Base-by-base conservation (phyloP, 2,797 vertebrate species). In the Rhyacichthys aspro region DNA sequence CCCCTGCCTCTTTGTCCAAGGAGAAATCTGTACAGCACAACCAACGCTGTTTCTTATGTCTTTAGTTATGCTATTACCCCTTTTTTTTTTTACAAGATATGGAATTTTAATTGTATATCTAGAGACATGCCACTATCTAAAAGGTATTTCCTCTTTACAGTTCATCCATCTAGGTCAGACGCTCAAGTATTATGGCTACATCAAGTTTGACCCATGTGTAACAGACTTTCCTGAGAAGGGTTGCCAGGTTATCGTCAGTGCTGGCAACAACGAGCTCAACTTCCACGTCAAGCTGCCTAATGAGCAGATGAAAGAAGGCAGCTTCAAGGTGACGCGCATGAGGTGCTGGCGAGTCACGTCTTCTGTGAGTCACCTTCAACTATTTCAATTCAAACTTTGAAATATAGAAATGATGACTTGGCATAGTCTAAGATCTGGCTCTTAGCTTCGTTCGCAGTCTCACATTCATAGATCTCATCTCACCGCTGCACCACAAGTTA, bases 281-380 rank as follows among this genome's bases (percentile, higher is more conserved):
- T 98, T 98, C 84, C 97, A 98, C 67, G 95, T 99, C 81, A 96
- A 95, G 79, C 90, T 99, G 60, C 96, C 96, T 14, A 98, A 79
- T 0, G 95, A 98, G 33, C 97, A 98, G 74, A 94, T 97, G 88
- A 98, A 98, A 54, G 98, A 98, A 79, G 98, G 96, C 52, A 98
- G 96, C 88, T 99, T 99, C 91, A 98, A 98, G 86, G 98, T 99
- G 65, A 99, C 98, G 0, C 96, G 98, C 49, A 98, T 98, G 97
- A 93, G 97, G 47, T 99, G 98, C 85, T 99, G 98, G 98, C 87
- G 98, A 41, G 97, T 99, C 77, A 98, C 98, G 0, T 98, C 97
- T 19, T 99, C 95, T 59, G 98, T 99, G 91, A 97, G 96, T 95
- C 70, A 52, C 49, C 53, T 57, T 64, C 18, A 33, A n/a, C 18